Conservation (phyloP, 2,797 vertebrate genomes). For the Octomys mimax region DNA sequence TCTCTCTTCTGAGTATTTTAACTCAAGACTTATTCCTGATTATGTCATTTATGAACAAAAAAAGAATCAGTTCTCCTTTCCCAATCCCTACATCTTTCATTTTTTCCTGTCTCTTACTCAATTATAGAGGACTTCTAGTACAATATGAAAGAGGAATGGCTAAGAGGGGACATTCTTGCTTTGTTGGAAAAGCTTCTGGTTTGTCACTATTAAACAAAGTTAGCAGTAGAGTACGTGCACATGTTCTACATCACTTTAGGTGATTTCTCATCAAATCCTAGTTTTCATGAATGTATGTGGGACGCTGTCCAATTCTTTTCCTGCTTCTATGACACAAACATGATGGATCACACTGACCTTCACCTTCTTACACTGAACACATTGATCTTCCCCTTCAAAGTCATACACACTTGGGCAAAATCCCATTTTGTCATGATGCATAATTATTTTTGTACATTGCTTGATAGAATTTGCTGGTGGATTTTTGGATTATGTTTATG, state of each 20-base stretch:
- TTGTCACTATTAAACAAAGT: neutral
- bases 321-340: neutral
- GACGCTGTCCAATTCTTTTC: neutral
- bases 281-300: neutral
- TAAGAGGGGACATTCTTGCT: neutral
- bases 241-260: neutral
- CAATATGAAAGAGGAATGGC: neutral
- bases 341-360: neutral
- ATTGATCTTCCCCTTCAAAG: neutral
- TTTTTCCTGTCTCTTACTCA: neutral
- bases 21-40: neutral
- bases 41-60: neutral
- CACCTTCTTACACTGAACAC: neutral
- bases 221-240: neutral
- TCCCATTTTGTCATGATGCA: neutral
- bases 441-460: neutral
- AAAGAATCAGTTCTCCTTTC: neutral
- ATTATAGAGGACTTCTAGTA: neutral
- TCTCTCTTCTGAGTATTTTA: neutral
- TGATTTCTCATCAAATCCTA: neutral
- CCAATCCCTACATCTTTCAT: neutral
- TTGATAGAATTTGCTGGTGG: neutral
- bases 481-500: neutral
- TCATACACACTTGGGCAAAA: neutral
- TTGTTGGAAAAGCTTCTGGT: neutral